phyloP scores from a whole-genome alignment of 2,888 invertebrate species.

The Cheilosia grossa region DNA sequence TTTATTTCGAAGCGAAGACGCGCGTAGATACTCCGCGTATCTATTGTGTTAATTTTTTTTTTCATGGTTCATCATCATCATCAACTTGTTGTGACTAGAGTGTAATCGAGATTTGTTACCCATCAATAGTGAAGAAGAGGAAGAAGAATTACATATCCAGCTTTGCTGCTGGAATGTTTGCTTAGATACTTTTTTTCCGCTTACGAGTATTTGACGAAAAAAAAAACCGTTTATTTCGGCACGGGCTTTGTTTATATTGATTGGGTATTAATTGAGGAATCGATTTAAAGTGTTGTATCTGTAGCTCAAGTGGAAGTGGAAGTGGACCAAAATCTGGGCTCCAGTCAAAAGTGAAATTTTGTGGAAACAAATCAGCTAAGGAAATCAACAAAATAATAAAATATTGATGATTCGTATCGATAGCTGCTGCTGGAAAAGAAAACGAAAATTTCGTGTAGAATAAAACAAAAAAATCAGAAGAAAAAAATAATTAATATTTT shows the following conservation, averaged over 20 bases:
- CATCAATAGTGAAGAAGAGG: constrained; percentile 37
- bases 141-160: constrained; percentile 7
- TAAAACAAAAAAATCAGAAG: constrained; percentile 18
- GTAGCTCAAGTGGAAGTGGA: constrained; percentile 38
- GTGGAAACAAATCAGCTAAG: constrained; percentile 19
- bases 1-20: neutral
- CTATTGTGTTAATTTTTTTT: constrained; percentile 1
- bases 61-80: constrained; percentile 50
- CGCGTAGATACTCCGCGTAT: constrained; percentile 1
- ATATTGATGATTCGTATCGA: constrained; percentile 48
- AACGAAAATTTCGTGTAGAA: constrained; percentile 40
- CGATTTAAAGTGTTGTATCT: constrained; percentile 61
- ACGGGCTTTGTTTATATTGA: constrained; percentile 61
- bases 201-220: constrained; percentile 17
- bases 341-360: constrained; percentile 25
- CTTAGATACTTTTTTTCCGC: constrained; percentile 22
- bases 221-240: constrained; percentile 43
- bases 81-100: constrained; percentile 28
- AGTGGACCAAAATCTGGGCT: constrained; percentile 52
- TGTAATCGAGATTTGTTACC: constrained; percentile 14
- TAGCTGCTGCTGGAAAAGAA: constrained; percentile 46
- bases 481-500: neutral
- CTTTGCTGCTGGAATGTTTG: constrained; percentile 44
- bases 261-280: constrained; percentile 61
- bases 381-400: constrained; percentile 17